phyloP scores from a whole-genome alignment of 2,113 vertebrate genomes.

The Calypte anna region DNA sequence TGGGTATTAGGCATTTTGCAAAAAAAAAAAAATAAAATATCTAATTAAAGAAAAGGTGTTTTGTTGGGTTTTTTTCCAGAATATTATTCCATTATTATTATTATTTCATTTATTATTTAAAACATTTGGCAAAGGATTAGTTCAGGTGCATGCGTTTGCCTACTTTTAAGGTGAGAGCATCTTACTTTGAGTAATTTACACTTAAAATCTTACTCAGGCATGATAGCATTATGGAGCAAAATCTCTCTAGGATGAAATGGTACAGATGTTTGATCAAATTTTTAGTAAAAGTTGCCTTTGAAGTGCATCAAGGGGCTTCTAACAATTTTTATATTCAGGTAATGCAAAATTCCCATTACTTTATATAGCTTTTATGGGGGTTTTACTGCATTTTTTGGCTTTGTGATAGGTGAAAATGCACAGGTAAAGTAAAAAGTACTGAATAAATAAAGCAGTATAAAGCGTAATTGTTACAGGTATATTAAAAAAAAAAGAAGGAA shows the following conservation, averaged over 20 bases:
- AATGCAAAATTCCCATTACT: neutral
- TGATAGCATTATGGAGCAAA: neutral
- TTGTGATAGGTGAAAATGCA: neutral
- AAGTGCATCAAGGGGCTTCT: neutral
- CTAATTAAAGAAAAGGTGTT: neutral
- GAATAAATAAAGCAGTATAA: neutral
- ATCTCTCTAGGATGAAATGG: neutral
- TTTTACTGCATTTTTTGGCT: neutral
- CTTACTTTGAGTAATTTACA: neutral
- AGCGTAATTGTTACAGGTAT: neutral
- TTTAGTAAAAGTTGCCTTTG: neutral
- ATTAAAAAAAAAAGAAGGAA: neutral
- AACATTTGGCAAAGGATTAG: neutral
- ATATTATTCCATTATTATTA: neutral
- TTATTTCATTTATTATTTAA: neutral
- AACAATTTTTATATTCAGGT: neutral
- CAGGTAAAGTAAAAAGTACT: neutral
- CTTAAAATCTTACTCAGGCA: neutral
- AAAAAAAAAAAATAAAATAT: neutral
- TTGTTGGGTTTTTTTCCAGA: neutral
- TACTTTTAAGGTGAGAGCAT: neutral
- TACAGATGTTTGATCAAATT: neutral
- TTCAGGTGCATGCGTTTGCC: neutral
- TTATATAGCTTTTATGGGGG: accelerated
- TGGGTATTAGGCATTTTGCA: neutral